phyloP scores from a whole-genome alignment of 2,113 vertebrate species.

The Epinephelus fuscoguttatus region DNA sequence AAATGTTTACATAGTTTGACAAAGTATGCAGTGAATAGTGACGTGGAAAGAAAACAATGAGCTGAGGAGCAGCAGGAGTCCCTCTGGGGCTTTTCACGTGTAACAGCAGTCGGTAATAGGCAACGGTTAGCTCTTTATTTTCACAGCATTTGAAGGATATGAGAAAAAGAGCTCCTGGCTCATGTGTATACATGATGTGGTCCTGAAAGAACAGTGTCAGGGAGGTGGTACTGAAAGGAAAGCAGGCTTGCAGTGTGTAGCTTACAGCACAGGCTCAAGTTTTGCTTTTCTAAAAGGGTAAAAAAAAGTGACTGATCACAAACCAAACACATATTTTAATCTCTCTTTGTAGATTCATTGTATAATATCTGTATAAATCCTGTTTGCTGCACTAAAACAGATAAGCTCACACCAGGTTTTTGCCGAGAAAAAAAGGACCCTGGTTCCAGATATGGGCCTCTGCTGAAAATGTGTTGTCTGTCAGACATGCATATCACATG shows the following conservation, averaged over 20 bases:
- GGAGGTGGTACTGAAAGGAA: slow-evolving; percentile 59
- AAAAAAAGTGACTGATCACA: background rate
- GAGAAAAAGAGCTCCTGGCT: background rate
- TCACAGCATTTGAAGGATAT: background rate
- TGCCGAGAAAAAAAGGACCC: background rate
- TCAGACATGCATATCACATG: background rate
- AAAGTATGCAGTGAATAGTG: slow-evolving; percentile 54
- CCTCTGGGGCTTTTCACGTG: background rate
- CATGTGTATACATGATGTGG: background rate
- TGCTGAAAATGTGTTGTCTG: background rate
- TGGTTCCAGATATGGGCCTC: background rate
- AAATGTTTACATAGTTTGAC: slow-evolving; percentile 74
- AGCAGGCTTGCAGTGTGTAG: slow-evolving; percentile 21
- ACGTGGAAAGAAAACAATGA: slow-evolving; percentile 63
- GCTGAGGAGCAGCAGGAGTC: slow-evolving; percentile 11
- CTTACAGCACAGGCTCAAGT: background rate
- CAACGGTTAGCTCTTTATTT: background rate
- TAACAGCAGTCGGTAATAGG: slow-evolving; percentile 8
- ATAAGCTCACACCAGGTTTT: too few species aligned
- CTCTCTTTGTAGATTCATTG: background rate
- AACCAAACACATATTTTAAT: background rate
- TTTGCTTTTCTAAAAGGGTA: background rate
- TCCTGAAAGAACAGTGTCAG: slow-evolving; percentile 47
- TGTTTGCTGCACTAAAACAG: background rate
- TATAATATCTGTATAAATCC: background rate